phyloP scores from a whole-genome alignment of 2,888 invertebrate genomes.

The Xestia xanthographa region DNA sequence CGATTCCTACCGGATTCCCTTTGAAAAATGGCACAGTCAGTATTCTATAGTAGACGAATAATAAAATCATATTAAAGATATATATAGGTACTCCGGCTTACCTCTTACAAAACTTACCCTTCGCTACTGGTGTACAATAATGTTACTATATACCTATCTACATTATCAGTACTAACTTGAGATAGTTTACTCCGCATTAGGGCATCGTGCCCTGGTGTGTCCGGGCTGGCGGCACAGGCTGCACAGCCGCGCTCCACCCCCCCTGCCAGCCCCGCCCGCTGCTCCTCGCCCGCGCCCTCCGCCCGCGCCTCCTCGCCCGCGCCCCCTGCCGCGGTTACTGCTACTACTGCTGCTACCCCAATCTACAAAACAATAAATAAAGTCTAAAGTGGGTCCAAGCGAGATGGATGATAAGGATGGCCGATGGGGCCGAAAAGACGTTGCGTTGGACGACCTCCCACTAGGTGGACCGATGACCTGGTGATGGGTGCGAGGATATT shows the following conservation, averaged over 20 bases:
- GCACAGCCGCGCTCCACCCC: constrained; percentile 91
- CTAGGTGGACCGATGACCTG: too few species aligned
- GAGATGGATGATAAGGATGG: too few species aligned
- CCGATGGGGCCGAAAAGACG: too few species aligned
- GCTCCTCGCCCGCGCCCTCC: constrained; percentile 67
- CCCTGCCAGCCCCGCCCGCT: constrained; percentile 65
- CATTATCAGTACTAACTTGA: background rate
- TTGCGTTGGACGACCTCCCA: too few species aligned
- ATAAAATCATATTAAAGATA: too few species aligned
- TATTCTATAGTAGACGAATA: too few species aligned
- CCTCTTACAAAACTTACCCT: too few species aligned
- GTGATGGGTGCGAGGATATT: too few species aligned
- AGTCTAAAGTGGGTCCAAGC: background rate
- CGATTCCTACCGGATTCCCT: too few species aligned
- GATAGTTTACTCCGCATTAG: constrained; percentile 71
- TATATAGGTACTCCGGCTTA: too few species aligned
- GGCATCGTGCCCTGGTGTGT: constrained; percentile 91
- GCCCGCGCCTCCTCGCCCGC: constrained; percentile 68
- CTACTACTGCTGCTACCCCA: constrained; percentile 56
- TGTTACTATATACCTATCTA: background rate
- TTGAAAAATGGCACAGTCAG: too few species aligned
- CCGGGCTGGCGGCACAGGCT: constrained; percentile 94
- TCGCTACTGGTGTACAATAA: too few species aligned
- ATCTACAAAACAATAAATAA: constrained; percentile 41
- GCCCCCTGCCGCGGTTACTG: constrained; percentile 73